Conservation (phyloP, 2,113 vertebrate genomes). For the Caloenas nicobarica region DNA sequence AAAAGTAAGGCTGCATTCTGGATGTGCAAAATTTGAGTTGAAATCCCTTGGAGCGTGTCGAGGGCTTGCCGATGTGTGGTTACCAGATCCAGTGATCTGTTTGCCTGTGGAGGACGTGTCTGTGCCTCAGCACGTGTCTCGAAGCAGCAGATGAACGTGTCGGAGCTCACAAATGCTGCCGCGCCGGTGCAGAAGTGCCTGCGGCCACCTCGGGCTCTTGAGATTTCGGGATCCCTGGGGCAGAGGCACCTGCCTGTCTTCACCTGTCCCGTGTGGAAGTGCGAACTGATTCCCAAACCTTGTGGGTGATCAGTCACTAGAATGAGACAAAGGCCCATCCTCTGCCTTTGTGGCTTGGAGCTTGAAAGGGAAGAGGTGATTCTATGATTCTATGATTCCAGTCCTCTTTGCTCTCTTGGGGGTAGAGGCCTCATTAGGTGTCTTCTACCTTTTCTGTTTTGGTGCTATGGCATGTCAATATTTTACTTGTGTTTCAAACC, state of each 20-base stretch:
- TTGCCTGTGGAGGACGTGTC: background rate
- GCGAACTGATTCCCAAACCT: background rate
- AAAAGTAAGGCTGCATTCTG: background rate
- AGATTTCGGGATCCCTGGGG: background rate
- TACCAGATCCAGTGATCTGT: background rate
- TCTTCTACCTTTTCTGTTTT: background rate
- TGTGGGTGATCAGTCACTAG: rapidly evolving
- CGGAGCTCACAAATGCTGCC: background rate
- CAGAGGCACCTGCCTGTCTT: background rate
- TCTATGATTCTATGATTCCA: background rate
- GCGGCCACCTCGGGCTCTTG: background rate
- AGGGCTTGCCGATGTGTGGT: background rate
- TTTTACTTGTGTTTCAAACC: background rate
- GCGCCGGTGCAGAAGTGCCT: background rate
- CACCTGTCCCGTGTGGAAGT: background rate
- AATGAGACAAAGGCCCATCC: background rate
- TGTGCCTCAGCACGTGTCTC: background rate
- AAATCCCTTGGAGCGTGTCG: background rate
- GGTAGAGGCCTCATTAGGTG: background rate
- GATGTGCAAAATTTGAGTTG: background rate
- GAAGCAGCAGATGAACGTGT: background rate
- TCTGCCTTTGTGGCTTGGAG: background rate
- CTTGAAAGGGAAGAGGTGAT: background rate
- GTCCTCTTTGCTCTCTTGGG: background rate
- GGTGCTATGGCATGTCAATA: background rate